Evolutionary conservation across 2,113 vertebrate species (phyloP).

Genomic region (Lanius ludovicianus): DNA sequence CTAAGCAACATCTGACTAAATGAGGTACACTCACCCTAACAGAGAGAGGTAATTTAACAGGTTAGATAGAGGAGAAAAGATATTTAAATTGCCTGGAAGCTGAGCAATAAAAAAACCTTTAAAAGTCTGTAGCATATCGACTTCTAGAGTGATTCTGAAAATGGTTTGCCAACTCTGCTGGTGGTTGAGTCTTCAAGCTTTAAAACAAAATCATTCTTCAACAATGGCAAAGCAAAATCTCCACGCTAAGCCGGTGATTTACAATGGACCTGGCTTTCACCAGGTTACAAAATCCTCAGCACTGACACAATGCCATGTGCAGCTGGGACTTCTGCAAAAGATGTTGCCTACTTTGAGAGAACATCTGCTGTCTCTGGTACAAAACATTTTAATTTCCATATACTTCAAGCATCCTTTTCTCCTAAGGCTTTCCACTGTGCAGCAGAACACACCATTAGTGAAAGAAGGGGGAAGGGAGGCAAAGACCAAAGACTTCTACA

Average conservation of each 20-base stretch:
- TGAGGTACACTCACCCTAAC: background rate
- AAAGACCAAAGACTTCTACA: background rate
- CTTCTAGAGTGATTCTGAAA: background rate
- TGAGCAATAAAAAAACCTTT: background rate
- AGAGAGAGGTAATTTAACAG: constrained; percentile 33
- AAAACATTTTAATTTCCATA: background rate
- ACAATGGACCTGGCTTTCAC: background rate
- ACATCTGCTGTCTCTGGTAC: background rate
- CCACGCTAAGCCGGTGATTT: background rate
- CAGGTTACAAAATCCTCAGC: background rate
- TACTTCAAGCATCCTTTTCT: background rate
- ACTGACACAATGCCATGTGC: accelerated
- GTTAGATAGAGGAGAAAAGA: constrained; percentile 38
- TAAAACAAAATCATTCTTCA: background rate
- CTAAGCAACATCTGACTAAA: constrained; percentile 34
- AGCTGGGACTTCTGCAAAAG: background rate
- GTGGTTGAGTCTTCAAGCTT: background rate
- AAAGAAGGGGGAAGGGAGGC: accelerated
- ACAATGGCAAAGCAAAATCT: background rate
- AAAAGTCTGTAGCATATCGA: background rate
- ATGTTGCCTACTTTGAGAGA: background rate
- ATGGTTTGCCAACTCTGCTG: background rate
- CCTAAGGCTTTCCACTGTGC: background rate
- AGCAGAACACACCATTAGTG: background rate
- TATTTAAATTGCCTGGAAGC: constrained; percentile 38